These are phyloP conservation scores for Melanotaenia pygmaea DNA, from an alignment of 2,797 vertebrate species.

Conservation along the genomic window DNA sequence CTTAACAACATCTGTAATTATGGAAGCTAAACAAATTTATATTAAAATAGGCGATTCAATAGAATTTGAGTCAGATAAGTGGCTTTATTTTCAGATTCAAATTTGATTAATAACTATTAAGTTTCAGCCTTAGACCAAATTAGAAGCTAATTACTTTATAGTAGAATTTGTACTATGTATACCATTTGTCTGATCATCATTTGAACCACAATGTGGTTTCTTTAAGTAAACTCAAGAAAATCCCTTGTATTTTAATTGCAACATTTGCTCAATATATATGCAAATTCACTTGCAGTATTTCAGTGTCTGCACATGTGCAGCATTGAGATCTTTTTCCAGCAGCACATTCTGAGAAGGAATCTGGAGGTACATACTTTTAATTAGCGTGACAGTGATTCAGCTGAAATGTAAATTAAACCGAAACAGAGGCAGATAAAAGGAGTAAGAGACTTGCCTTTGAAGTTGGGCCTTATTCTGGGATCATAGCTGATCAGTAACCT, in stretches of 20 bases:
- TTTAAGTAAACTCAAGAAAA: background rate
- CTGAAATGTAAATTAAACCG: constrained; percentile 47
- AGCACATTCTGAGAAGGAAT: constrained; percentile 19
- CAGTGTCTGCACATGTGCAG: constrained; percentile 8
- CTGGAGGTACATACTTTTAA: constrained; percentile 31
- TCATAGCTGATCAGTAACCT: constrained; percentile 95
- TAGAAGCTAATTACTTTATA: background rate
- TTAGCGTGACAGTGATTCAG: constrained; percentile 45
- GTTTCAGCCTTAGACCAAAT: background rate
- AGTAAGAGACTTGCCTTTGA: constrained; percentile 89
- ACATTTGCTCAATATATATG: constrained; percentile 2
- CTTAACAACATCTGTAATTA: background rate
- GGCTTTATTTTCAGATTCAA: background rate
- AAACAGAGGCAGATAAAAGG: constrained; percentile 54
- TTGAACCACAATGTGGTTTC: background rate
- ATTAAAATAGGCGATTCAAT: background rate
- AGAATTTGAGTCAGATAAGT: background rate
- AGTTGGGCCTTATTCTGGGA: constrained; percentile 98
- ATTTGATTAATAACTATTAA: background rate
- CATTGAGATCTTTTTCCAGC: constrained; percentile 5
- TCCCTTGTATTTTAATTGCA: background rate
- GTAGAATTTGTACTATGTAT: background rate
- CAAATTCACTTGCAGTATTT: constrained; percentile 4
- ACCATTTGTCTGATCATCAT: background rate
- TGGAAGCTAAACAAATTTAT: background rate